Conservation (phyloP, 2,113 vertebrate species). For the Chroicocephalus ridibundus region DNA sequence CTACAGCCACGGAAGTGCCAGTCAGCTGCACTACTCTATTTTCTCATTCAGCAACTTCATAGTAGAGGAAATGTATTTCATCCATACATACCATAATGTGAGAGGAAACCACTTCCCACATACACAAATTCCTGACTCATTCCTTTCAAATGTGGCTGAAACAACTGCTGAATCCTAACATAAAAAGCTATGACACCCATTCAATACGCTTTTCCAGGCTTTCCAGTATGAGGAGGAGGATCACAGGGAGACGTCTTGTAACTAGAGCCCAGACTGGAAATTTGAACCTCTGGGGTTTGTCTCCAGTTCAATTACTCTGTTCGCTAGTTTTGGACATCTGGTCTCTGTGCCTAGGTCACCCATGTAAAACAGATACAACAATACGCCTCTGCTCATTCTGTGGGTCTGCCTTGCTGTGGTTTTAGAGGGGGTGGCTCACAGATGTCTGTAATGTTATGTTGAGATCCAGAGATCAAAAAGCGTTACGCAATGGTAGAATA, state of each 20-base stretch:
- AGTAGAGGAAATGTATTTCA: conserved; percentile 48
- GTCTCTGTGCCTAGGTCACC: not conserved
- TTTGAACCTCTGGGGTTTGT: not conserved
- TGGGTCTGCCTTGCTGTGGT: not conserved
- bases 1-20: not conserved
- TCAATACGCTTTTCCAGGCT: conserved; percentile 13
- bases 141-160: conserved; percentile 41
- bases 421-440: not conserved
- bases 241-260: not conserved
- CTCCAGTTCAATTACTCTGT: not conserved
- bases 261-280: not conserved
- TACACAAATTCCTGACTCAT: conserved; percentile 56
- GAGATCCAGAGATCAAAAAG: not conserved
- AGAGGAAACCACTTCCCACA: conserved; percentile 63
- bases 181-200: not conserved
- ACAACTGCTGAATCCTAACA: conserved; percentile 36
- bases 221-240: conserved; percentile 25
- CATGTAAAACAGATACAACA: not conserved
- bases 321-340: not conserved
- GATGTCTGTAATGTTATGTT: not conserved
- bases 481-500: not conserved
- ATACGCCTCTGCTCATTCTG: not conserved
- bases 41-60: conserved; percentile 22
- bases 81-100: conserved; percentile 26
- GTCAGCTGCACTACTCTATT: conserved; percentile 16